phyloP scores from a whole-genome alignment of 2,888 invertebrate species.

The Acrobasis suavella region DNA sequence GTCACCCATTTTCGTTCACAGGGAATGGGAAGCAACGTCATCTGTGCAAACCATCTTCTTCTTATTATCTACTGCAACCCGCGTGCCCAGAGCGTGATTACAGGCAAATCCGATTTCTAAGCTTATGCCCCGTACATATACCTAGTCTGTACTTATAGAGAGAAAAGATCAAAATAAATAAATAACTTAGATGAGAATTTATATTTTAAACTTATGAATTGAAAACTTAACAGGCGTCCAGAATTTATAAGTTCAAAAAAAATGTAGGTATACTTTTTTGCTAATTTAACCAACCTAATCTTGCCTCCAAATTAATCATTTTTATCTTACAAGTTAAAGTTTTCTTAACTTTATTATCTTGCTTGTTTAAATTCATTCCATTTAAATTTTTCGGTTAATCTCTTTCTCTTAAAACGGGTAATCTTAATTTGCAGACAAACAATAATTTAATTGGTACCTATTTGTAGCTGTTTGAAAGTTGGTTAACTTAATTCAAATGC shows the following conservation, averaged over 20 bases:
- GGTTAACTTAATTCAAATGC: no score
- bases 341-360: constrained; percentile 18
- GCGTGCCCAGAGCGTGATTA: no score
- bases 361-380: constrained; percentile 13
- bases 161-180: no score
- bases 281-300: constrained; percentile 6
- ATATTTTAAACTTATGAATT: neutral
- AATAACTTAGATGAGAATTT: no score
- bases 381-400: constrained; percentile 9
- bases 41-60: no score
- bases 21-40: no score
- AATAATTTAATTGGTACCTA: neutral
- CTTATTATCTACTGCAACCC: no score
- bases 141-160: no score
- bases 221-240: neutral
- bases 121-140: no score
- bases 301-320: constrained; percentile 16
- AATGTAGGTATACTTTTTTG: neutral
- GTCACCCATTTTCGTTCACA: no score
- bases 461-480: no score
- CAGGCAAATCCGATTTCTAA: no score
- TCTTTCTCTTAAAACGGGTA: constrained; percentile 5
- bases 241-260: neutral
- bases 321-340: constrained; percentile 20
- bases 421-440: constrained; percentile 3